Evolutionary conservation across 2,888 invertebrate species (phyloP), one percentile per base, ranked within the genome.

Genomic region (Pandemis corylana): DNA sequence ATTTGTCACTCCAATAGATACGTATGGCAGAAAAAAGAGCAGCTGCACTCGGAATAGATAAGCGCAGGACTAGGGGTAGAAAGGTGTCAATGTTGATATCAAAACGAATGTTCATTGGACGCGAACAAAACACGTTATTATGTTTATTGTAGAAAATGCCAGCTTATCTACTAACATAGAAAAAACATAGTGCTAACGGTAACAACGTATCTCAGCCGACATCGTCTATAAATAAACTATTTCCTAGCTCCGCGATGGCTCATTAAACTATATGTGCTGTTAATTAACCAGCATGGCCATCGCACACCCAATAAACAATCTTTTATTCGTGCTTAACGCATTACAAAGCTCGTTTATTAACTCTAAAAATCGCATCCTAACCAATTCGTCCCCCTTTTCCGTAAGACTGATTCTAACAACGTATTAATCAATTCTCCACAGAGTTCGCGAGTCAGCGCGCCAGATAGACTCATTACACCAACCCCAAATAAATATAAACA

Each of bases 401-500:
- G 87, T 89, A 85, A 91, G 90, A 90, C 90, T 92, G 91, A 85
- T 85, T 87, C 90, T 92, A 94, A 94, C 93, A 92, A 93, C 91
- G 90, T 94, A 94, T 93, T 93, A 94, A 94, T 94, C 94, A 94
- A 94, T 94, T 94, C 92, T 93, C 90, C 89, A 90, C 93, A 93
- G 92, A 90, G 92, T 92, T 93, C 87, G 91, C 94, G 94, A 93
- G 92, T 93, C 93, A 92, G 88, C 91, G 93, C 91, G 89, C 87
- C 88, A 92, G 93, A 93, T 92, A 93, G 91, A 92, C 92, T 93
- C 92, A 93, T 93, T 93, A 93, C 90, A 85, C 84, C 89, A 87
- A 92, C 93, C 93, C 93, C 93, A 93, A 93, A 94, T 93, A 93
- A 93, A 93, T 92, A 94, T 92, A 93, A 94, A 94, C 94, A 93